phyloP scores from a whole-genome alignment of 1,140 invertebrate genomes.

The Drosophila busckii region DNA sequence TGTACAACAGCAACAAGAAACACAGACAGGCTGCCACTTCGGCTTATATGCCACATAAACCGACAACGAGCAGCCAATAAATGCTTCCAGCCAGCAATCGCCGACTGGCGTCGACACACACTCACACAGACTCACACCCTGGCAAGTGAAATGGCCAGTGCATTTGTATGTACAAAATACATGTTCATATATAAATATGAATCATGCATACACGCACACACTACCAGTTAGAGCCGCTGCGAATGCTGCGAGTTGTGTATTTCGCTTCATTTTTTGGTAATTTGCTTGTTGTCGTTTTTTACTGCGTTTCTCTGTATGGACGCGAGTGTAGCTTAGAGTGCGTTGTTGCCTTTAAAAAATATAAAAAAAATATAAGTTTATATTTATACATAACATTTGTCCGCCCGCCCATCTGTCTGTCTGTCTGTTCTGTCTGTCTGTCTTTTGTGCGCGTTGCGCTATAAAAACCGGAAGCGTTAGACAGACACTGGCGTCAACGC shows the following conservation, averaged over 20 bases:
- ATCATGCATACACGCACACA: conserved; percentile 35
- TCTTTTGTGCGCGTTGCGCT: conserved; percentile 25
- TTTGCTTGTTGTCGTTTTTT: conserved; percentile 41
- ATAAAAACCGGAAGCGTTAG: conserved; percentile 71
- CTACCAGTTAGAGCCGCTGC: conserved; percentile 36
- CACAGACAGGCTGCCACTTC: conserved; percentile 52
- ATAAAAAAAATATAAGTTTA: conserved; percentile 74
- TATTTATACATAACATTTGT: conserved; percentile 74
- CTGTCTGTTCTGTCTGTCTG: conserved; percentile 21
- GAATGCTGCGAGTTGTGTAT: conserved; percentile 49
- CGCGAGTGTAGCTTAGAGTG: conserved; percentile 17
- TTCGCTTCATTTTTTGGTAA: conserved; percentile 43
- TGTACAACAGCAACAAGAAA: conserved; percentile 41
- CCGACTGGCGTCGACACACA: conserved; percentile 44
- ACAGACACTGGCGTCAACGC: conserved; percentile 26
- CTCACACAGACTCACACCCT: too few relatives aligned
- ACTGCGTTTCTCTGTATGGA: conserved; percentile 17
- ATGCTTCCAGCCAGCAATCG: conserved; percentile 61
- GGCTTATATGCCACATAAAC: conserved; percentile 73
- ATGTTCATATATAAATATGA: conserved; percentile 36
- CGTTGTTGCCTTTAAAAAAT: conserved; percentile 51
- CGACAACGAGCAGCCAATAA: conserved; percentile 76
- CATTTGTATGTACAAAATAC: conserved; percentile 43
- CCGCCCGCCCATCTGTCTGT: conserved; percentile 22
- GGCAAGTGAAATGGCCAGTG: conserved; percentile 67